These are phyloP conservation scores for Drosophila paulistorum DNA, from an alignment of 1,140 invertebrate genomes.

Conservation along the genomic window DNA sequence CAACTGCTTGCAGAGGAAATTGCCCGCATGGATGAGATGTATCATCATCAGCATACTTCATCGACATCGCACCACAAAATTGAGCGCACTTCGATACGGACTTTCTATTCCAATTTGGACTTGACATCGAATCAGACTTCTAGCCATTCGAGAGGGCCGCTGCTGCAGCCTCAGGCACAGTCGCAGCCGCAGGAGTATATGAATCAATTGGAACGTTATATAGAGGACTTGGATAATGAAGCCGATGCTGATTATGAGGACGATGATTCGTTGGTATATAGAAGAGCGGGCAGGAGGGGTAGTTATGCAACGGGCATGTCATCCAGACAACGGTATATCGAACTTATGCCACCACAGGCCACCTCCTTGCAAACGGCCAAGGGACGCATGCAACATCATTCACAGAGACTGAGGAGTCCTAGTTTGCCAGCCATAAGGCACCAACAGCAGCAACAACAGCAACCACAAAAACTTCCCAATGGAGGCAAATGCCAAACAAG, in stretches of 20 bases:
- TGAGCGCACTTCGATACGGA: slow-evolving; percentile 82
- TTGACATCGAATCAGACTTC: slow-evolving; percentile 60
- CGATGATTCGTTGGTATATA: slow-evolving; percentile 62
- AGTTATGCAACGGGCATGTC: slow-evolving; percentile 71
- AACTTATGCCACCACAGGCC: slow-evolving; percentile 49
- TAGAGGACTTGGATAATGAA: slow-evolving; percentile 67
- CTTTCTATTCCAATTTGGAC: slow-evolving; percentile 81
- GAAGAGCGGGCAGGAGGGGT: slow-evolving; percentile 44
- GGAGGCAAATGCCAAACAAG: slow-evolving; percentile 40
- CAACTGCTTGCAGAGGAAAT: slow-evolving; percentile 85
- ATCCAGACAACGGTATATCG: slow-evolving; percentile 59
- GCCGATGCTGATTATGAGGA: slow-evolving; percentile 64
- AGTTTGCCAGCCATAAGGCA: slow-evolving; percentile 78
- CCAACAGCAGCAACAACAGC: slow-evolving; percentile 43
- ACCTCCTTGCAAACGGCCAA: slow-evolving; percentile 73
- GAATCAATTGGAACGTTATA: slow-evolving; percentile 71
- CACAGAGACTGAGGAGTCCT: slow-evolving; percentile 71
- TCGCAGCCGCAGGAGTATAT: slow-evolving; percentile 53
- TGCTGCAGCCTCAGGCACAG: slow-evolving; percentile 3
- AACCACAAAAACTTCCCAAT: slow-evolving; percentile 25
- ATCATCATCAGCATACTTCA: slow-evolving; percentile 67
- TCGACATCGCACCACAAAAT: slow-evolving; percentile 76
- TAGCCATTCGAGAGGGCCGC: slow-evolving; percentile 45
- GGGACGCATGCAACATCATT: slow-evolving; percentile 71
- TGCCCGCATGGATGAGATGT: slow-evolving; percentile 84